A percentile compares a stretch with the other conserved stretches of the same genome.
These are phyloP conservation scores for Hestina assimilis DNA, from an alignment of 1,140 invertebrate genomes.

Conservation along the genomic window DNA sequence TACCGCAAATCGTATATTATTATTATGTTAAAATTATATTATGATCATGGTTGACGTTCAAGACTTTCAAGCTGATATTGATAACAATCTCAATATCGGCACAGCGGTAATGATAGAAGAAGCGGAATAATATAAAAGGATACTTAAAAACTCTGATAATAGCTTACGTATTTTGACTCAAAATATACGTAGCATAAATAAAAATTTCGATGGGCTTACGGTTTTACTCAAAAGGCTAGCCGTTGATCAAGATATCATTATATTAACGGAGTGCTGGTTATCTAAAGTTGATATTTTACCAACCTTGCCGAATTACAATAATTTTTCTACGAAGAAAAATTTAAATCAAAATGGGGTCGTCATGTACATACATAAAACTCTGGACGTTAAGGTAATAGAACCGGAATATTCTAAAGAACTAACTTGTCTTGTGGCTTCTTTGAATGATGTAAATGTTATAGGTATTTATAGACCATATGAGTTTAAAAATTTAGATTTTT, in stretches of 20 bases:
- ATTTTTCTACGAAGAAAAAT: not conserved
- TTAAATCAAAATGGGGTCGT: too few species aligned
- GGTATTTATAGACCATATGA: too few species aligned
- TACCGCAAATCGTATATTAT: too few species aligned
- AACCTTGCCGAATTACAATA: not conserved
- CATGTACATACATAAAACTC: too few species aligned
- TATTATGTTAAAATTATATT: too few species aligned
- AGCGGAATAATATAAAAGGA: not conserved
- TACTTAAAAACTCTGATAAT: too few species aligned
- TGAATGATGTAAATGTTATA: too few species aligned
- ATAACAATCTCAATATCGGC: not conserved
- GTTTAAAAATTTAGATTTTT: too few species aligned
- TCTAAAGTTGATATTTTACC: not conserved
- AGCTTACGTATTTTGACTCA: too few species aligned
- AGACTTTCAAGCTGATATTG: not conserved
- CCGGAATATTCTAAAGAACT: too few species aligned
- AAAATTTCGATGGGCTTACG: not conserved
- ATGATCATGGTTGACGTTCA: not conserved
- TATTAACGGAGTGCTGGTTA: not conserved
- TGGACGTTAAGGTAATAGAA: too few species aligned
- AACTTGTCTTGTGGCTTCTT: too few species aligned
- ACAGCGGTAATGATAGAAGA: not conserved
- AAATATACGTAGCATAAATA: not conserved
- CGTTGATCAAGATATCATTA: not conserved
- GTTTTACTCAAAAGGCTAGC: not conserved